A percentile compares a stretch with the other conserved stretches of the same genome.
These are phyloP conservation scores for Falco concolor DNA, from an alignment of 2,797 vertebrate species.

Conservation along the genomic window DNA sequence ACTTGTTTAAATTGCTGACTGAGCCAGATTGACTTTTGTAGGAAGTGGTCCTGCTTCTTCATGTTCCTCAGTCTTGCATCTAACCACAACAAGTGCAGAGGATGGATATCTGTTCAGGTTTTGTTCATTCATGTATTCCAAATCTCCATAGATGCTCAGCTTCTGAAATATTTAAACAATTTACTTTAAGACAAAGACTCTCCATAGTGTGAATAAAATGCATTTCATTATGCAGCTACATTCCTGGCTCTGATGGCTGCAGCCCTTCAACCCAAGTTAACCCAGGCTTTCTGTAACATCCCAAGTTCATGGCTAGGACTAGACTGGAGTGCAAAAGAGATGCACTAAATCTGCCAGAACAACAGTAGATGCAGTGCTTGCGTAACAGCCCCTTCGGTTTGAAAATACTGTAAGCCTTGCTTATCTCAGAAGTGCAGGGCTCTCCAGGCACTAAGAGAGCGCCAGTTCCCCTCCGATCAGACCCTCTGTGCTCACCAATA, in stretches of 20 bases:
- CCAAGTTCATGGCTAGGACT: background rate
- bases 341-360: background rate
- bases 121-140: conserved; percentile 85
- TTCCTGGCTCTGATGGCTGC: background rate
- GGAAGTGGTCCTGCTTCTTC: conserved; percentile 91
- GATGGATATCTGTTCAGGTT: conserved; percentile 87
- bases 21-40: conserved; percentile 87
- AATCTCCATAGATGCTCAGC: conserved; percentile 94
- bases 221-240: background rate
- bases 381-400: background rate
- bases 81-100: conserved; percentile 87
- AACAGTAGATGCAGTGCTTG: background rate
- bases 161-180: conserved; percentile 79
- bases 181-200: background rate
- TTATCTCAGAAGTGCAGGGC: background rate
- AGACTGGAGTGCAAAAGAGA: background rate
- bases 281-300: background rate
- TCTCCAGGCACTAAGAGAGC: background rate
- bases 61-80: conserved; percentile 77
- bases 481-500: background rate
- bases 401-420: background rate
- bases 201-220: background rate
- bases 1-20: conserved; percentile 77
- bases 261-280: background rate
- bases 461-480: background rate